Conservation (phyloP, 2,797 vertebrate species). For the Eidolon dupreanum region DNA sequence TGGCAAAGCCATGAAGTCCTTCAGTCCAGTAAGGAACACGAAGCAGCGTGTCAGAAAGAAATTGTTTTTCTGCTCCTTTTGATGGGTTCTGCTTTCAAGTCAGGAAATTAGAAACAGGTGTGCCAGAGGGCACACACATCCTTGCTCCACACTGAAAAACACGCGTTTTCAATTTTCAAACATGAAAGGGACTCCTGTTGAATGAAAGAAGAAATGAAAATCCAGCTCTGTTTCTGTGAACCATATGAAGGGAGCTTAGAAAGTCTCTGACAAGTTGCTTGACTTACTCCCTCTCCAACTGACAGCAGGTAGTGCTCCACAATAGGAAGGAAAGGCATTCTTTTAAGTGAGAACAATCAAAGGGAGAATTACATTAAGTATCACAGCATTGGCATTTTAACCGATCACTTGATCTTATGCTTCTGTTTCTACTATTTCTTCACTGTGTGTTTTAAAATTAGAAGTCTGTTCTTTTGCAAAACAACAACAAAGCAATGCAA, state of each 20-base stretch:
- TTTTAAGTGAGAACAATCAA: constrained; percentile 76
- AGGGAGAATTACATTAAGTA: constrained; percentile 73
- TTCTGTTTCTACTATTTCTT: constrained; percentile 72
- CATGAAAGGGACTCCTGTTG: constrained; percentile 95
- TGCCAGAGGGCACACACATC: constrained; percentile 93
- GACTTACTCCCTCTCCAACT: constrained; percentile 69
- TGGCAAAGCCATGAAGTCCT: constrained; percentile 79
- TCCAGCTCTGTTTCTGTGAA: constrained; percentile 85
- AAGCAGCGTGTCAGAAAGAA: constrained; percentile 91
- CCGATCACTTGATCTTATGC: constrained; percentile 68
- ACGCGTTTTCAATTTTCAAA: constrained; percentile 91
- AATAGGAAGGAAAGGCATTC: constrained; percentile 70
- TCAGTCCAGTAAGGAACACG: constrained; percentile 82
- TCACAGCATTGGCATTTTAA: constrained; percentile 51
- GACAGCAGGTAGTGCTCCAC: constrained; percentile 81
- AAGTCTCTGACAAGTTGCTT: constrained; percentile 82
- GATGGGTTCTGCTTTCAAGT: constrained; percentile 97
- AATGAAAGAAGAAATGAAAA: constrained; percentile 88
- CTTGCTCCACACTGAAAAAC: constrained; percentile 90
- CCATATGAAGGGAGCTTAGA: constrained; percentile 85
- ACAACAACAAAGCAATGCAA: constrained; percentile 62
- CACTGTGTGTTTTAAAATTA: constrained; percentile 62
- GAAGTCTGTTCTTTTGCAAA: constrained; percentile 53
- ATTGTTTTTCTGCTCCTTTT: constrained; percentile 94
- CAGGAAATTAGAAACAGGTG: constrained; percentile 99